These are phyloP conservation scores for Schizopygopsis malacanthus DNA, from an alignment of 2,797 vertebrate genomes.

Conservation along the genomic window DNA sequence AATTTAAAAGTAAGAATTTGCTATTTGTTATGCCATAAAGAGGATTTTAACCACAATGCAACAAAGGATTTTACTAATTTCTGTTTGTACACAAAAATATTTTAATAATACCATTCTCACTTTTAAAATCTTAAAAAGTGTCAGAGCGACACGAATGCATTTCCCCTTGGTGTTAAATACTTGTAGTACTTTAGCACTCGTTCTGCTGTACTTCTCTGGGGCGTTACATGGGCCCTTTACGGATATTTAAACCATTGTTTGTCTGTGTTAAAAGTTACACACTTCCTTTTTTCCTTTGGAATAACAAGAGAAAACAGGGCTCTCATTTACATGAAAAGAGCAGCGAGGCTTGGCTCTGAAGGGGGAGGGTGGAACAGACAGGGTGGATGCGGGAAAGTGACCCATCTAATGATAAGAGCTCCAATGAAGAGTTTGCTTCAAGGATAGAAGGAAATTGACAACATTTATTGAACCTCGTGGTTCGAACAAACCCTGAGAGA, in stretches of 20 bases:
- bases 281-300: conserved; percentile 84
- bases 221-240: conserved; percentile 77
- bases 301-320: conserved; percentile 85
- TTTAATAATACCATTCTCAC: neutral
- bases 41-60: neutral
- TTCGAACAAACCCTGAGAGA: neutral
- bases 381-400: conserved; percentile 56
- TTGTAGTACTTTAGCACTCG: conserved; percentile 55
- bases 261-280: conserved; percentile 81
- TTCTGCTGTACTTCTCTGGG: conserved; percentile 69
- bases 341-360: conserved; percentile 57
- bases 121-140: conserved; percentile 41
- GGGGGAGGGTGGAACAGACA: conserved; percentile 56
- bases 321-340: conserved; percentile 86
- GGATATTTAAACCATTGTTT: conserved; percentile 81
- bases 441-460: conserved; percentile 68
- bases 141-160: conserved; percentile 36
- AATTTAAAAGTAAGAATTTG: neutral
- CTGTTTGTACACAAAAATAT: neutral
- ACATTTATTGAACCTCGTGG: neutral
- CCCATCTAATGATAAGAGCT: conserved; percentile 61
- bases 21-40: neutral
- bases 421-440: conserved; percentile 58
- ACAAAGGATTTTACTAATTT: neutral
- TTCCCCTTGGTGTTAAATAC: conserved; percentile 27